phyloP scores from a whole-genome alignment of 2,113 vertebrate species.

The Bolborhynchus lineola region DNA sequence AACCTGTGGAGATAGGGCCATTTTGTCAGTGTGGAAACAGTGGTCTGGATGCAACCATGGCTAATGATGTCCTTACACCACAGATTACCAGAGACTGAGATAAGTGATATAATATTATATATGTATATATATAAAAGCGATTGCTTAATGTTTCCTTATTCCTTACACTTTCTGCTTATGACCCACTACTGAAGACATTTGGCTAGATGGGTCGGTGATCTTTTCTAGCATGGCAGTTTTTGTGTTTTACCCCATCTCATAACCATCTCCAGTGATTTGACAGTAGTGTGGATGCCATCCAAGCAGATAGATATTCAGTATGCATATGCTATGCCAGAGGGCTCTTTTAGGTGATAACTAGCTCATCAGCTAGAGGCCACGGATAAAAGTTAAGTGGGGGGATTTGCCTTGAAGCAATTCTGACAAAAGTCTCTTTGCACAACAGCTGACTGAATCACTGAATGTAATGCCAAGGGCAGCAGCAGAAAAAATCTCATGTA shows the following conservation, averaged over 20 bases:
- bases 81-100: neutral
- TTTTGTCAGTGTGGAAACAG: neutral
- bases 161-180: neutral
- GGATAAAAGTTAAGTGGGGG: slow-evolving; percentile 29
- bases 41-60: neutral
- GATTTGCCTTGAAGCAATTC: slow-evolving; percentile 56
- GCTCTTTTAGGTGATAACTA: slow-evolving; percentile 57
- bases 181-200: neutral
- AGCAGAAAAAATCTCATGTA: slow-evolving; percentile 21
- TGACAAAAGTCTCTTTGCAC: slow-evolving; percentile 40
- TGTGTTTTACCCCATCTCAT: neutral
- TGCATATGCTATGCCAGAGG: slow-evolving; percentile 20
- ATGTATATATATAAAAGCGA: neutral
- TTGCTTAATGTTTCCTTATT: neutral
- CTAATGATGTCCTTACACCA: neutral
- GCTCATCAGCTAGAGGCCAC: slow-evolving; percentile 43
- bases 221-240: neutral
- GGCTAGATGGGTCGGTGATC: neutral
- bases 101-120: neutral
- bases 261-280: slow-evolving; percentile 14
- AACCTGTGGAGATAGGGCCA: neutral
- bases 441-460: slow-evolving; percentile 26
- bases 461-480: slow-evolving; percentile 44
- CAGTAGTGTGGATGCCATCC: neutral
- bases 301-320: slow-evolving; percentile 6